Evolutionary conservation across 2,888 invertebrate genomes (phyloP), one percentile per base, ranked within the genome.

Genomic region (Epistrophe eligans): DNA sequence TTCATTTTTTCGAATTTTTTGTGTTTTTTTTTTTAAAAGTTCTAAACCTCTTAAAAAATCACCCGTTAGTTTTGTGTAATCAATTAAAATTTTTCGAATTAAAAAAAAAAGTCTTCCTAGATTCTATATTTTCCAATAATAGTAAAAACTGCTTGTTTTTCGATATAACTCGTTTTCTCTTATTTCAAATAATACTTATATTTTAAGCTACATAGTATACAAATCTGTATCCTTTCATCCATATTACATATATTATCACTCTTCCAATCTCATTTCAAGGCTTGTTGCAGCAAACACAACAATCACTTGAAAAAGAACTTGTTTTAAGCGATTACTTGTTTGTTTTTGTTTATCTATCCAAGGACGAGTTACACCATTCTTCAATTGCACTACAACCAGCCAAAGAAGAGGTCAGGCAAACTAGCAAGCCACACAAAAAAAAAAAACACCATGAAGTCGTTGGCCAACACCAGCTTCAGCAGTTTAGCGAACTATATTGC

Each of bases 361-460:
- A 74, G 74, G 74, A 74, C 64, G 17, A 28, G 24, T 74, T 74
- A 55, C 50, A 55, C 13, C 57, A 50, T 35, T 50, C 32, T 50
- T 55, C 40, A 35, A 24, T 70, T n/a, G 9, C 19, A n/a, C 50
- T 48, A 13, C 48, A 35, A 4, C 55, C 6, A 64, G 45, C 6
- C 15, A 38, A 24, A 67, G 52, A 67, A 67, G 67, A 67, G 38
- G 70, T 55, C n/a, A 55, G 24, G 7, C n/a, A 40, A 50, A 15
- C 13, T 38, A 11, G 17, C 38, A 35, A 15, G 10, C 70, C 40
- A 55, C 43, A 55, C n/a, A 55, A 2, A 11, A 19, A 15, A 60
- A 40, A 64, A 52, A 50, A 35, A 50, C 19, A 40, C 1, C 52
- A 70, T 40, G 35, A 70, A 55, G 10, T 55, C 38, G 55, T 55